Percentiles rank a stretch among this genome's conserved stretches.
Conservation (phyloP, 2,113 vertebrate species). For the Heterotis niloticus region DNA sequence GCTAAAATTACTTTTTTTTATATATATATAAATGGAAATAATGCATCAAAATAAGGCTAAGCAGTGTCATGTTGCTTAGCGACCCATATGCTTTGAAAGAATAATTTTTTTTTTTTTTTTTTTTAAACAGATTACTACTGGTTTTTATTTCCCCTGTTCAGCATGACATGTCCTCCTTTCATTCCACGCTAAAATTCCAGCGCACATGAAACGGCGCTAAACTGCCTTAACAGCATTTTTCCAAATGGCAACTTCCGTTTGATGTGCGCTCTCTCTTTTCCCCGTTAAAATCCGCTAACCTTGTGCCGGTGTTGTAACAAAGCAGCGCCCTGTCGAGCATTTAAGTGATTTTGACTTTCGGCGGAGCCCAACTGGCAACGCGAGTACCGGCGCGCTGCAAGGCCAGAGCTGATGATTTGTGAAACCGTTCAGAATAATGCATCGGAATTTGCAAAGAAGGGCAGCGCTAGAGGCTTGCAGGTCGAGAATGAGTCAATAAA, state of each 20-base stretch:
- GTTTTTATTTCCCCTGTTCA: neutral
- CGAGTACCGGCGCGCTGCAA: constrained; percentile 65
- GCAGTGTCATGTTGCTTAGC: too few relatives aligned
- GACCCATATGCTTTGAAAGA: too few relatives aligned
- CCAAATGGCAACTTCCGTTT: neutral
- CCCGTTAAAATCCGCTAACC: neutral
- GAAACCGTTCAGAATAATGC: constrained; percentile 65
- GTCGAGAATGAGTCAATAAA: constrained; percentile 71
- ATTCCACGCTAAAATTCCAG: constrained; percentile 65
- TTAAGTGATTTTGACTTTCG: constrained; percentile 60
- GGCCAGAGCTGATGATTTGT: constrained; percentile 67
- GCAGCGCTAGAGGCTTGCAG: constrained; percentile 63
- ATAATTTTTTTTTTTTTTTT: constrained; percentile 13
- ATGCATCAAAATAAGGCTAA: neutral
- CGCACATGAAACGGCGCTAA: constrained; percentile 59
- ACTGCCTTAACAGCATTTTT: constrained; percentile 14
- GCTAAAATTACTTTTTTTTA: too few relatives aligned
- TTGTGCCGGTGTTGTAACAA: constrained; percentile 50
- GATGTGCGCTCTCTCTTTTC: neutral
- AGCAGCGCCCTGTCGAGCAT: constrained; percentile 66
- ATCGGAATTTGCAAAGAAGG: constrained; percentile 66
- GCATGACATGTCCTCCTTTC: constrained; percentile 49
- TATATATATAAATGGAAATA: neutral
- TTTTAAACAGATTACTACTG: neutral
- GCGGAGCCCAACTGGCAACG: constrained; percentile 48